Evolutionary conservation across 1,140 invertebrate species (phyloP).

Genomic region (Brachionus calyciflorus): DNA sequence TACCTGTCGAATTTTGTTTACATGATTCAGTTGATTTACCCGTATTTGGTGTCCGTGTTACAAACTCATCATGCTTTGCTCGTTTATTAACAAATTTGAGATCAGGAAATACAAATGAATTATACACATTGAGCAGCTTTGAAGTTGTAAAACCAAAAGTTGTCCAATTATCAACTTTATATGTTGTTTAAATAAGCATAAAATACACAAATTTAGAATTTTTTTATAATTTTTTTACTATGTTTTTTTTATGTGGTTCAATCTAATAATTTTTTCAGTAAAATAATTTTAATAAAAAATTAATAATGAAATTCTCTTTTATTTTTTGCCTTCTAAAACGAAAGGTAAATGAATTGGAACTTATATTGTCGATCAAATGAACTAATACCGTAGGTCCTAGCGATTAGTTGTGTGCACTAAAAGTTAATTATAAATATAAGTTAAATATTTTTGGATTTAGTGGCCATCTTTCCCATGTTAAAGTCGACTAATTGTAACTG

Average conservation of each 20-base stretch:
- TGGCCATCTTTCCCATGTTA: no score
- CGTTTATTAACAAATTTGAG: background rate
- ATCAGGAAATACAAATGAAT: background rate
- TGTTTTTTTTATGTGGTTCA: background rate
- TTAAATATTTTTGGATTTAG: no score
- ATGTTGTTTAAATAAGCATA: slow-evolving; percentile 2
- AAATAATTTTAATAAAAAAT: background rate
- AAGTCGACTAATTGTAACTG: no score
- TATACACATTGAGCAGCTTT: background rate
- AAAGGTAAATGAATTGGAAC: no score
- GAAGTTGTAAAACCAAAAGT: slow-evolving; percentile 6
- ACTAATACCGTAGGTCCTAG: no score
- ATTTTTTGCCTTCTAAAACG: no score
- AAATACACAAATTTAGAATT: slow-evolving; percentile 24
- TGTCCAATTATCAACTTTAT: background rate
- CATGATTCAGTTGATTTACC: background rate
- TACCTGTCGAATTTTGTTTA: slow-evolving; percentile 32
- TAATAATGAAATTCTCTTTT: no score
- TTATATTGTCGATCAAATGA: no score
- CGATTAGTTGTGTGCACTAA: no score
- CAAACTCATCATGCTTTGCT: background rate
- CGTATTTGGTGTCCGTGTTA: slow-evolving; percentile 6
- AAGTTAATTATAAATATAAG: no score
- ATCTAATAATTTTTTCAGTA: no score
- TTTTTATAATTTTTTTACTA: background rate